Base-by-base conservation (phyloP, 2,113 vertebrate species). In the Chaenogobius annularis region DNA sequence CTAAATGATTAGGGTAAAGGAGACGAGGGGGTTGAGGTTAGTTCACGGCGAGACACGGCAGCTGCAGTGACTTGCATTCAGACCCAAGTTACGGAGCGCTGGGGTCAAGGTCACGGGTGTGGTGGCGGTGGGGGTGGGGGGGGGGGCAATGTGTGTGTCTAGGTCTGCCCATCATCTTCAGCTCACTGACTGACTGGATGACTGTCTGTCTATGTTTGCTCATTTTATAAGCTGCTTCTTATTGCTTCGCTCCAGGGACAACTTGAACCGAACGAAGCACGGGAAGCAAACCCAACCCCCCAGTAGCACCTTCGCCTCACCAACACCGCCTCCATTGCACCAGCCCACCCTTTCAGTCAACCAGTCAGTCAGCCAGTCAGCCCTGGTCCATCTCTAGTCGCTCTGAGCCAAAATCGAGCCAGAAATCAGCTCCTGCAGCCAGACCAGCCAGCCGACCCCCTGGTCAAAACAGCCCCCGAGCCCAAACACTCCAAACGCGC, bases 101-200 rank as follows among this genome's bases (percentile, higher is more conserved):
- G 78, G 88, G 93, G 93, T 94, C 94, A 94, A 95, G 94, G 95
- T 94, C 93, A 95, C 88, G 88, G 90, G 83, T 77, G 85, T 80
- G 68, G 69, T 65, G 63, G 40, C 17, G 52, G 37, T 12, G 8
- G 37, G 37, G 26, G 64, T 47, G 63, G 44, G 17, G 43, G 66
- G n/a, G 59, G 26, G 64, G 59, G 66, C 56, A 74, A 70, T 68
- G 68, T 72, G 67, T 69, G 54, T 81, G 75, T 50, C n/a, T 73
- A 50, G 15, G 68, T 80, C 80, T 72, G 84, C 76, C 73, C 79
- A 83, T 77, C 80, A 75, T 83, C 76, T 56, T 71, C 66, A 56
- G 78, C 82, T 59, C 56, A 59, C 56, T 80, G 85, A 69, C 81
- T 72, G 79, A 11, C 85, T 82, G 70, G 37, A 19, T 40, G 63